Conservation (phyloP, 2,888 invertebrate species). For the Malthinus flaveolus region DNA sequence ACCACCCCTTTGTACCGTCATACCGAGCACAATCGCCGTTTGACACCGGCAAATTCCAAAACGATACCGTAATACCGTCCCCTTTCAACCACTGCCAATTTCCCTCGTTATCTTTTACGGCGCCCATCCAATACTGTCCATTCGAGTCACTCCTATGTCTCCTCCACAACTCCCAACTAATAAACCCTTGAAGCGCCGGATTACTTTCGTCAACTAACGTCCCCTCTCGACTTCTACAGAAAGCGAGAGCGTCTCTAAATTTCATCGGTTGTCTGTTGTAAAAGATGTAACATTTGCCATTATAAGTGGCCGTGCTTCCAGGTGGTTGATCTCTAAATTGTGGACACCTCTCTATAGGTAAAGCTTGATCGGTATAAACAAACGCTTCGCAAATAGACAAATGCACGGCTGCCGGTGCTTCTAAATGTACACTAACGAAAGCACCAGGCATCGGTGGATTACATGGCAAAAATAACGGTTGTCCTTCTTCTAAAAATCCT, state of each 20-base stretch:
- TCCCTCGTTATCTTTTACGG: slow-evolving; percentile 77
- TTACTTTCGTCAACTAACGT: slow-evolving; percentile 90
- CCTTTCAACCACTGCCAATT: slow-evolving; percentile 92
- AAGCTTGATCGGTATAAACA: slow-evolving; percentile 89
- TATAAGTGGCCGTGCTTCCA: slow-evolving; percentile 90
- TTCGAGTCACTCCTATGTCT: slow-evolving; percentile 87
- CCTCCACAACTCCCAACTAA: slow-evolving; percentile 93
- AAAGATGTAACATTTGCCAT: slow-evolving; percentile 94
- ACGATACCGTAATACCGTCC: slow-evolving; percentile 85
- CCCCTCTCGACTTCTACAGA: slow-evolving; percentile 69
- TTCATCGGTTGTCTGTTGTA: slow-evolving; percentile 83
- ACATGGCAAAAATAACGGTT: slow-evolving; percentile 89
- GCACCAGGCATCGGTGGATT: slow-evolving; percentile 95
- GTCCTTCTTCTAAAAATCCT: slow-evolving; percentile 84
- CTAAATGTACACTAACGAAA: slow-evolving; percentile 89
- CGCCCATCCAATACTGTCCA: slow-evolving; percentile 95
- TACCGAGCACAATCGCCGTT: slow-evolving; percentile 85
- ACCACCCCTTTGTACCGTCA: slow-evolving; percentile 92
- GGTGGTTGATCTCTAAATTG: slow-evolving; percentile 92
- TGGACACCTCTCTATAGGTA: slow-evolving; percentile 90
- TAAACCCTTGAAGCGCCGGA: slow-evolving; percentile 90
- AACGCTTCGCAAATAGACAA: slow-evolving; percentile 92
- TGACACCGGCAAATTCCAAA: slow-evolving; percentile 88
- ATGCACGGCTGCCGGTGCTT: slow-evolving; percentile 73
- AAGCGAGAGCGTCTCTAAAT: slow-evolving; percentile 78